Evolutionary conservation across 2,797 vertebrate genomes (phyloP).

Genomic region (Hydrophis major): DNA sequence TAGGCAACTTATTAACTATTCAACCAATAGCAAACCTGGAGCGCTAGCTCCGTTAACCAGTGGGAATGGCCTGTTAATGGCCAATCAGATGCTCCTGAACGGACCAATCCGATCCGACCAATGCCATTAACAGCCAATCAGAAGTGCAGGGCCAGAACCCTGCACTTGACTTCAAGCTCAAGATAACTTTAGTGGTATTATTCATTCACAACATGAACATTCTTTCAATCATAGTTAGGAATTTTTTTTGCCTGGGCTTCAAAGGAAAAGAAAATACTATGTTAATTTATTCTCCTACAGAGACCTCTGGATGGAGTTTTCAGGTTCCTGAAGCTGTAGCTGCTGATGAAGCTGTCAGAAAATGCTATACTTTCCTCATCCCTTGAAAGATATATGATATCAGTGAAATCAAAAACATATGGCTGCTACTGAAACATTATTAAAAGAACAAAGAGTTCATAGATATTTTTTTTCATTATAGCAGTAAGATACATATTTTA

Average conservation of each 20-base stretch:
- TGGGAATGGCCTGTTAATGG: too few relatives aligned
- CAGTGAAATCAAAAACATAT: conserved; percentile 50
- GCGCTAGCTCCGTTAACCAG: too few relatives aligned
- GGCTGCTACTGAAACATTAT: conserved; percentile 42
- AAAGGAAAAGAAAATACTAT: conserved; percentile 58
- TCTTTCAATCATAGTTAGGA: conserved; percentile 52
- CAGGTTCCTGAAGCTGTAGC: conserved; percentile 46
- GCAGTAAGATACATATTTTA: conserved; percentile 23
- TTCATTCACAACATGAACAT: not conserved
- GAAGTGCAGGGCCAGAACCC: too few relatives aligned
- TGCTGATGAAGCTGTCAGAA: conserved; percentile 56
- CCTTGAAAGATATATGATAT: conserved; percentile 43
- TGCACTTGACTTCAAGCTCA: too few relatives aligned
- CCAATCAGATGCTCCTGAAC: too few relatives aligned
- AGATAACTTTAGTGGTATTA: too few relatives aligned
- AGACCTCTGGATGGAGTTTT: conserved; percentile 52
- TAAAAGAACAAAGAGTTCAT: conserved; percentile 36
- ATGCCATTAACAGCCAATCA: too few relatives aligned
- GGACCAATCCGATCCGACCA: too few relatives aligned
- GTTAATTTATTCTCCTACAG: conserved; percentile 67
- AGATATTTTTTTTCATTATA: conserved; percentile 14
- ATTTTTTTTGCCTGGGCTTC: conserved; percentile 43
- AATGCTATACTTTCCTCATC: conserved; percentile 37
- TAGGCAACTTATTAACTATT: too few relatives aligned
- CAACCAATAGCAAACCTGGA: too few relatives aligned